Percentiles rank a stretch among this genome's conserved stretches.
phyloP scores from a whole-genome alignment of 2,797 vertebrate species.

The Discoglossus pictus region DNA sequence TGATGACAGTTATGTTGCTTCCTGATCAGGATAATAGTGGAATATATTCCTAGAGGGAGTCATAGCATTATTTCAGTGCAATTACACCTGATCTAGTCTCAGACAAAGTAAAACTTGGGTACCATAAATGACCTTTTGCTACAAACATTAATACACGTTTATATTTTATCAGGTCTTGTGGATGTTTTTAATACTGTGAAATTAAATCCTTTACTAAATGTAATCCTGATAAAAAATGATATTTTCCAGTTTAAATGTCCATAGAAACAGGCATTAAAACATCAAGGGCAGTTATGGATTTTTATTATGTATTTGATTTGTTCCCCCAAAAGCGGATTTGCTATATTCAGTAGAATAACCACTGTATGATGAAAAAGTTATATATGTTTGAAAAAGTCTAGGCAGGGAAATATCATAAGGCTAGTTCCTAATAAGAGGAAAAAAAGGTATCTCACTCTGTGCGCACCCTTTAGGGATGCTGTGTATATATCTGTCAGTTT shows the following conservation, averaged over 20 bases:
- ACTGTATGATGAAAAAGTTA: too few species aligned
- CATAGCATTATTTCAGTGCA: conserved; percentile 1
- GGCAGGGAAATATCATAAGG: too few species aligned
- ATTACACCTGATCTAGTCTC: background rate
- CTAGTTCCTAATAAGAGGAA: too few species aligned
- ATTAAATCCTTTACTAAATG: background rate
- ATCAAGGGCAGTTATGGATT: background rate
- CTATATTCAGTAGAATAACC: too few species aligned
- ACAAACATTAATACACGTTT: too few species aligned
- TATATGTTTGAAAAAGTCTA: too few species aligned
- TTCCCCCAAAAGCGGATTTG: background rate
- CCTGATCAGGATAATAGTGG: conserved; percentile 20
- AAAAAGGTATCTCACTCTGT: too few species aligned
- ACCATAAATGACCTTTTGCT: conserved; percentile 5
- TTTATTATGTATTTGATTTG: background rate
- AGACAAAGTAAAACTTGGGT: background rate
- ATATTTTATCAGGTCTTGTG: too few species aligned
- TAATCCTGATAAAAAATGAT: background rate
- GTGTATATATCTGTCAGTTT: too few species aligned
- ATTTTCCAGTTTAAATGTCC: background rate
- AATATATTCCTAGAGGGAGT: background rate
- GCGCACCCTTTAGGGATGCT: too few species aligned
- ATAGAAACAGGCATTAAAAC: background rate
- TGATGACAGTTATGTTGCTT: conserved; percentile 36
- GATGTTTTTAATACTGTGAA: too few species aligned